A percentile compares a stretch with the other conserved stretches of the same genome.
Evolutionary conservation across 2,113 vertebrate genomes (phyloP).

Genomic region (Probosciger aterrimus): DNA sequence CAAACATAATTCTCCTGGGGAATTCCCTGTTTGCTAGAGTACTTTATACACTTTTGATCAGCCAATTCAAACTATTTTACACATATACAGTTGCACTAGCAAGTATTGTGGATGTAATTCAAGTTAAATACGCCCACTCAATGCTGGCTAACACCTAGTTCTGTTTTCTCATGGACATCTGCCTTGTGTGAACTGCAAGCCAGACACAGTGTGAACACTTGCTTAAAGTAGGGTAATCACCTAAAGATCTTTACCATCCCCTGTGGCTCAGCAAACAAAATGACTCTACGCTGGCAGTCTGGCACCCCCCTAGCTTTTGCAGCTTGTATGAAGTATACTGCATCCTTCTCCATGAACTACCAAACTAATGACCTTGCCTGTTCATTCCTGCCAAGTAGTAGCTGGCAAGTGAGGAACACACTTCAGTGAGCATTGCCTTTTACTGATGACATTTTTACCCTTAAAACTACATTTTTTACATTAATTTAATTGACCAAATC

Average conservation of each 20-base stretch:
- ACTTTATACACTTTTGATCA: neutral
- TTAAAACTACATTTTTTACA: neutral
- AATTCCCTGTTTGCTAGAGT: neutral
- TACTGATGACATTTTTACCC: neutral
- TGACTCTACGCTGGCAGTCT: neutral
- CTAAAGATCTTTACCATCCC: neutral
- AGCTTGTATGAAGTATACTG: neutral
- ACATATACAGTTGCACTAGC: neutral
- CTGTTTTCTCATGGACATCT: neutral
- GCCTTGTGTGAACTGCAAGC: neutral
- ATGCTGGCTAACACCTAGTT: neutral
- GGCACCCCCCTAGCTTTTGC: neutral
- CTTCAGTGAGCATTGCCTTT: neutral
- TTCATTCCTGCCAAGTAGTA: constrained; percentile 16
- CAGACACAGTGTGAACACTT: neutral
- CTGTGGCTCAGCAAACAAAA: neutral
- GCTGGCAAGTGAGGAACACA: neutral
- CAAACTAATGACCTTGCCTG: neutral
- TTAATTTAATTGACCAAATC: neutral
- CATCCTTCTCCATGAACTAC: neutral
- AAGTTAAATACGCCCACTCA: neutral
- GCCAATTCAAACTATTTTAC: neutral
- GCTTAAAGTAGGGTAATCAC: neutral
- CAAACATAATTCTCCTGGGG: neutral
- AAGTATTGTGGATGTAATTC: neutral